These are phyloP conservation scores for Neogale vison DNA, from an alignment of 2,113 vertebrate species.

Conservation along the genomic window DNA sequence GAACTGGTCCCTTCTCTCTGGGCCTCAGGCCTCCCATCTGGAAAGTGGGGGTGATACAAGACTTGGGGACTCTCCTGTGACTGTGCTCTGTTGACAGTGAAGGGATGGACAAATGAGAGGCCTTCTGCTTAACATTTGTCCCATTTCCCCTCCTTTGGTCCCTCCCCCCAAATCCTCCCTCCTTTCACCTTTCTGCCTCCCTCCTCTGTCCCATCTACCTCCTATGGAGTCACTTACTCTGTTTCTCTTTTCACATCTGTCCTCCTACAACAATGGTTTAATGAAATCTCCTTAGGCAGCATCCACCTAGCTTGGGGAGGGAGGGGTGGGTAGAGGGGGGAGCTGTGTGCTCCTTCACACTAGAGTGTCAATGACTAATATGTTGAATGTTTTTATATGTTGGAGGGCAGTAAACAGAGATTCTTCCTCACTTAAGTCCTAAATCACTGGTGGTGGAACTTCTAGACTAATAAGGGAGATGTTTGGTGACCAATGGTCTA, in stretches of 20 bases:
- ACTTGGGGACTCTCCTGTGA: background rate
- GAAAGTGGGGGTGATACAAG: background rate
- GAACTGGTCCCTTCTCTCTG: background rate
- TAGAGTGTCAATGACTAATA: background rate
- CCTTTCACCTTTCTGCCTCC: background rate
- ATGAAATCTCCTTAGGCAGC: background rate
- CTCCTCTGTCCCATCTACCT: background rate
- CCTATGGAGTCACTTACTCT: background rate
- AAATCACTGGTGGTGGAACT: background rate
- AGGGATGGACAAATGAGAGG: background rate
- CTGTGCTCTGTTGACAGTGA: background rate
- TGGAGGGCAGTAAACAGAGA: background rate
- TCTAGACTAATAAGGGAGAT: background rate
- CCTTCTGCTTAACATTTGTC: background rate
- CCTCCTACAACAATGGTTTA: background rate
- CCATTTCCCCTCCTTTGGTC: background rate
- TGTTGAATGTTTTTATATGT: background rate
- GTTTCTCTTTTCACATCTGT: background rate
- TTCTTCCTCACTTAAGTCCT: background rate
- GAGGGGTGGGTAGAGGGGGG: background rate
- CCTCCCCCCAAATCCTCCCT: background rate
- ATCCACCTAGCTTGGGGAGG: background rate
- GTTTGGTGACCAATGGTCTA: background rate
- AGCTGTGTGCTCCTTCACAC: background rate
- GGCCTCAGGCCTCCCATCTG: background rate